A percentile compares a stretch with the other conserved stretches of the same genome.
Conservation (phyloP, 2,113 vertebrate genomes). For the Pampusana beccarii region DNA sequence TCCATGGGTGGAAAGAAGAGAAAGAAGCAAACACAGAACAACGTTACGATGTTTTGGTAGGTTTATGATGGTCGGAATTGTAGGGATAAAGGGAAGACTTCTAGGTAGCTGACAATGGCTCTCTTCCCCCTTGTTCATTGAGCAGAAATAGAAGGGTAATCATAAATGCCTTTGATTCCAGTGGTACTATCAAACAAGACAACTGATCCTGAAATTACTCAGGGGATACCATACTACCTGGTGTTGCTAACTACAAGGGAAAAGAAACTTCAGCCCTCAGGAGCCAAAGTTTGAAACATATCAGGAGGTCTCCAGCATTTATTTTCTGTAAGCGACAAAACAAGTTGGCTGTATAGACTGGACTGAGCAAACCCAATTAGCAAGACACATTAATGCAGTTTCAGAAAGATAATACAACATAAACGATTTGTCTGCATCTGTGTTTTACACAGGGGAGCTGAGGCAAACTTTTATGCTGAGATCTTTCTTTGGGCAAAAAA, state of each 20-base stretch:
- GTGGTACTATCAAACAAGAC: neutral
- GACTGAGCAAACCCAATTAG: neutral
- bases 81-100: neutral
- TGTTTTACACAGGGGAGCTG: accelerated
- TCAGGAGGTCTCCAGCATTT: neutral
- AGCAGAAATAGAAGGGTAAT: neutral
- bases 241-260: neutral
- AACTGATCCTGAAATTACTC: neutral
- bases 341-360: neutral
- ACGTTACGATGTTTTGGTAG: neutral
- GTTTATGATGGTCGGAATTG: neutral
- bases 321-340: neutral
- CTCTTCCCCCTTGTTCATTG: neutral
- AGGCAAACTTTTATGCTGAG: neutral
- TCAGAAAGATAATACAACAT: neutral
- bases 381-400: neutral
- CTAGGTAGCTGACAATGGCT: neutral
- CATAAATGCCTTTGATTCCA: neutral
- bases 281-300: neutral
- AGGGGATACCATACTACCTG: neutral
- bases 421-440: neutral
- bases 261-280: neutral
- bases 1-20: neutral
- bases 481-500: neutral
- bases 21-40: neutral